These are phyloP conservation scores for Rambutsinella grinnellia DNA, from an alignment of 2,888 invertebrate species.

Conservation along the genomic window DNA sequence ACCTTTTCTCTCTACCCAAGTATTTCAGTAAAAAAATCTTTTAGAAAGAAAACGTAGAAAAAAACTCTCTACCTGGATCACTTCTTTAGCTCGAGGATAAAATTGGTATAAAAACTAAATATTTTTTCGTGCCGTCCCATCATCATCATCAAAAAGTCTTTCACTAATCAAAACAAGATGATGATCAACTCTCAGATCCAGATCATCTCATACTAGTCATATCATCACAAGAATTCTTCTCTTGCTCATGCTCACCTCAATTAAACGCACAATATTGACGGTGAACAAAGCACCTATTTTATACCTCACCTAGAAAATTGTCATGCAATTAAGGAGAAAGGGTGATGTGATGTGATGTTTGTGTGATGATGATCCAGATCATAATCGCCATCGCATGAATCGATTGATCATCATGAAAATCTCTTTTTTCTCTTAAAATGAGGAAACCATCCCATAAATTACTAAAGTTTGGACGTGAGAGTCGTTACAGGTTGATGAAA, in stretches of 20 bases:
- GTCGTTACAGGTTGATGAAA: neutral
- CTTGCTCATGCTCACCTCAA: neutral
- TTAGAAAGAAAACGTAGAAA: too few relatives aligned
- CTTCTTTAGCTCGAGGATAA: neutral
- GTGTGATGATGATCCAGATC: slow-evolving; percentile 6
- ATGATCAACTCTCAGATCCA: neutral
- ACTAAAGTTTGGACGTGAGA: slow-evolving; percentile 20
- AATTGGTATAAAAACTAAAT: neutral
- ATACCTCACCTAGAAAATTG: slow-evolving; percentile 45
- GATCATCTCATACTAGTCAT: neutral
- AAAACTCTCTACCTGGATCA: neutral
- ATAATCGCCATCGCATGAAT: slow-evolving; percentile 2
- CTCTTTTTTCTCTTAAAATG: slow-evolving; percentile 28
- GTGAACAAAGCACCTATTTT: neutral
- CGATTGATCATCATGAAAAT: slow-evolving; percentile 26
- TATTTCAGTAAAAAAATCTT: too few relatives aligned
- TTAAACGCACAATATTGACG: neutral
- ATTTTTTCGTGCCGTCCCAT: neutral
- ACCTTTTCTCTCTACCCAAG: neutral
- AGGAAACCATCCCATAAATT: slow-evolving; percentile 1
- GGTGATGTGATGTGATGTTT: slow-evolving; percentile 18
- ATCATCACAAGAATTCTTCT: neutral
- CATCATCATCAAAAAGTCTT: neutral
- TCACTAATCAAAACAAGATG: neutral
- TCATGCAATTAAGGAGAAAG: slow-evolving; percentile 46